Evolutionary conservation across 2,888 invertebrate genomes (phyloP), one percentile per base, ranked within the genome.

Genomic region (Lasioglossum morio): DNA sequence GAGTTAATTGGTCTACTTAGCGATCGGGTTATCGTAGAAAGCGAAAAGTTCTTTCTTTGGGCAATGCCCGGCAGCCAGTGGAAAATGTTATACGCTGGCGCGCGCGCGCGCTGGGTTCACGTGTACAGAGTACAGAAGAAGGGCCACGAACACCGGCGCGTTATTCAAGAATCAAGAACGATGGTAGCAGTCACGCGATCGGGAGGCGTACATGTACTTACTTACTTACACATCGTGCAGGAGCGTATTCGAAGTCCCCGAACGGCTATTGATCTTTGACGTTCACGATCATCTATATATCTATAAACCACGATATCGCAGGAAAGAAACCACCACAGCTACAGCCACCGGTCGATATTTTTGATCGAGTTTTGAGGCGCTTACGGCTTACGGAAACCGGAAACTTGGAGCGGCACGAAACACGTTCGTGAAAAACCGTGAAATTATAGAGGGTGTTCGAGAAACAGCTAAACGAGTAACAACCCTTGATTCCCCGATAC

Each of bases 91-190:
- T 81, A n/a, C 30, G 16, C 2, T 30, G n/a, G 16, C 7, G 23
- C 5, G 30, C n/a, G 40, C 23, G 27, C 43, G 46, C 46, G 46
- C 40, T 40, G 40, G 12, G 12, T 75, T 14, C 37, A 23, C 16
- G 30, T 46, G 63, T 70, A 63, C 30, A n/a, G 70, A 34, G 63
- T 70, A 63, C 30, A 37, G 37, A 5, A 37, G 8, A n/a, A 34
- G 34, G 48, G 30, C 27, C n/a, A 46, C 43, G 73, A 19, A 60
- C 43, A 74, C 72, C 74, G 10, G 66, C 73, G 57, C 72, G 73
- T 86, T 86, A 87, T 78, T 86, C 87, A 77, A 81, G 85, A 86
- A 79, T 86, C 78, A 76, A 87, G 85, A 88, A 85, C 87, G 78
- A 87, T 87, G 87, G 66, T 77, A 72, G 72, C 74, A 73, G 85